Evolutionary conservation across 2,797 vertebrate genomes (phyloP).

Genomic region (Bothrops alternatus): DNA sequence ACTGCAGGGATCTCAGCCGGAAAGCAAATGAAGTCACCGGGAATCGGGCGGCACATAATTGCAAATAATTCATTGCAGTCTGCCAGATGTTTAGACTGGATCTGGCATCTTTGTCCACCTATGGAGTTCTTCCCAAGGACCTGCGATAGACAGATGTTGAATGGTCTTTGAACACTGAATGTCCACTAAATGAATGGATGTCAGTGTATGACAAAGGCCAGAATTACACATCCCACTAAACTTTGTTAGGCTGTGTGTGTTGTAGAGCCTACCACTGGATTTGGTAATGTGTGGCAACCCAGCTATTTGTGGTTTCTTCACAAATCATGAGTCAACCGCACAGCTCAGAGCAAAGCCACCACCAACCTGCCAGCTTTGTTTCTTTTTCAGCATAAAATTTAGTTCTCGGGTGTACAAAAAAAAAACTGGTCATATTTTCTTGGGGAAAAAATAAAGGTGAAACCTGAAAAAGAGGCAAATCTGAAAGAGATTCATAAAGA

Average conservation of each 20-base stretch:
- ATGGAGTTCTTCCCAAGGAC: background rate
- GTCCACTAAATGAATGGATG: background rate
- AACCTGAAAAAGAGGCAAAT: background rate
- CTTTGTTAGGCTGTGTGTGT: background rate
- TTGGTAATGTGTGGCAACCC: background rate
- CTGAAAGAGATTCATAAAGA: background rate
- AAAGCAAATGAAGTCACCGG: background rate
- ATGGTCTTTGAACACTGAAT: background rate
- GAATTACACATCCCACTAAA: background rate
- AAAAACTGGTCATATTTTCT: background rate
- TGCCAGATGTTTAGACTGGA: background rate
- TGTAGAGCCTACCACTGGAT: background rate
- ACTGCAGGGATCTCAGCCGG: background rate
- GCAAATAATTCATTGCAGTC: background rate
- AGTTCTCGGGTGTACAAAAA: background rate
- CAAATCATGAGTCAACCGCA: background rate
- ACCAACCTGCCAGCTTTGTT: background rate
- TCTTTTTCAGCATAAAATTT: background rate
- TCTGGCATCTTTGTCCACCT: background rate
- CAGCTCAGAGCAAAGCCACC: background rate
- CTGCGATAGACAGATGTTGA: background rate
- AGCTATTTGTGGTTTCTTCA: background rate
- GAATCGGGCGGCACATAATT: background rate
- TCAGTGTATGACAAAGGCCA: background rate
- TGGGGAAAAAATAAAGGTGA: too few species aligned